Evolutionary conservation across 2,113 vertebrate species (phyloP).

Genomic region (Heptranchias perlo): DNA sequence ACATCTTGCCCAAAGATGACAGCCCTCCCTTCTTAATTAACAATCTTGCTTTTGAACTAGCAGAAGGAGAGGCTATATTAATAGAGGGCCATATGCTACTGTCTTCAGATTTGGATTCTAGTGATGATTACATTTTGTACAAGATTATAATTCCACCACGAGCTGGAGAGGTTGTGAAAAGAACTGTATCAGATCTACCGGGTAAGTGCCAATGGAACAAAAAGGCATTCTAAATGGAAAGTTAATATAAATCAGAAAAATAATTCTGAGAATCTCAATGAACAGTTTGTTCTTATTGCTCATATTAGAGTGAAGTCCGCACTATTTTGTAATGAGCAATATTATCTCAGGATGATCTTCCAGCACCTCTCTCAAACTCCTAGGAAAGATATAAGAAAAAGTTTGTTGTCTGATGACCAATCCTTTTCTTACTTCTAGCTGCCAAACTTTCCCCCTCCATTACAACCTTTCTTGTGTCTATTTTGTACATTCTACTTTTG

Average conservation of each 20-base stretch:
- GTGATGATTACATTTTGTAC: slow-evolving; percentile 56
- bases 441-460: background rate
- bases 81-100: slow-evolving; percentile 50
- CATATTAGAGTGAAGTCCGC: background rate
- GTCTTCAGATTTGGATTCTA: slow-evolving; percentile 61
- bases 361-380: background rate
- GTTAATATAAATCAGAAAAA: background rate
- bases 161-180: slow-evolving; percentile 53
- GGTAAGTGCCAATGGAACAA: slow-evolving; percentile 42
- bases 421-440: background rate
- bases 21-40: slow-evolving; percentile 57
- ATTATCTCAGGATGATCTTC: background rate
- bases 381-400: background rate
- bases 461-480: background rate
- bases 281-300: background rate
- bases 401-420: background rate
- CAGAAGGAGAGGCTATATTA: slow-evolving; percentile 50
- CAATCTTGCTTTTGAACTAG: slow-evolving; percentile 55
- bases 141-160: slow-evolving; percentile 40
- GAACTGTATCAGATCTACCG: slow-evolving; percentile 44
- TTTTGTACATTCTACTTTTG: background rate
- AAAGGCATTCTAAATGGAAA: background rate
- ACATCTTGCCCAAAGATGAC: slow-evolving; percentile 60
- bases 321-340: background rate
- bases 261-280: background rate